Conservation (phyloP, 2,797 vertebrate genomes). For the Arvicola amphibius region DNA sequence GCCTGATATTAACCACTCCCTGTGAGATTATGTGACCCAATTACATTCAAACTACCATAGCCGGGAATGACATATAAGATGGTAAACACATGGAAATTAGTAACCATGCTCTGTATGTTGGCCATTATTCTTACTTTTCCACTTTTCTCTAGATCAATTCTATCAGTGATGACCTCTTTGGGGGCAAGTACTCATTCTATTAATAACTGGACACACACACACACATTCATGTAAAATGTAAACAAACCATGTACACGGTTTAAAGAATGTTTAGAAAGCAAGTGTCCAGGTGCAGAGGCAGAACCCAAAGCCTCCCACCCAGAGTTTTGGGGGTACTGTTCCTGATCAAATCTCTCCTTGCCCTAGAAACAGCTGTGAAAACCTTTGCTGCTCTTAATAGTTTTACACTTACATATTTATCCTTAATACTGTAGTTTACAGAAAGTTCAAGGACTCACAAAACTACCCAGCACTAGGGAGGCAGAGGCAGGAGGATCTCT, state of each 20-base stretch:
- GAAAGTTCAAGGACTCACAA: background rate
- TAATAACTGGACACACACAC: background rate
- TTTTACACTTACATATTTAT: background rate
- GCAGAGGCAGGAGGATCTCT: background rate
- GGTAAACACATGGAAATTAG: background rate
- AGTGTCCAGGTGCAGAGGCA: background rate
- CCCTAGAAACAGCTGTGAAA: background rate
- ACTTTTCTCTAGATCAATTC: background rate
- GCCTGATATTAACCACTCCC: background rate
- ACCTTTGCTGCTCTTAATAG: background rate
- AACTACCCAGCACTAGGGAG: background rate
- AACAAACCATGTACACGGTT: background rate
- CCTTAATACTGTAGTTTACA: background rate
- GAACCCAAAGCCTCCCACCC: background rate
- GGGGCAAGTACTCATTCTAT: background rate
- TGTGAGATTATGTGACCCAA: background rate
- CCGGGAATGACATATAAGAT: background rate
- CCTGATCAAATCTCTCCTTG: background rate
- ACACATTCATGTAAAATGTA: background rate
- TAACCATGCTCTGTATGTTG: background rate
- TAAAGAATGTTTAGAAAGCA: slow-evolving; percentile 11
- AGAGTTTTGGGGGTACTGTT: no score
- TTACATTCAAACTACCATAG: background rate
- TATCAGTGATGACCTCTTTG: background rate
- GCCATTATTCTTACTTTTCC: background rate